phyloP scores from a whole-genome alignment of 1,140 invertebrate species.

The Drosophila insularis region DNA sequence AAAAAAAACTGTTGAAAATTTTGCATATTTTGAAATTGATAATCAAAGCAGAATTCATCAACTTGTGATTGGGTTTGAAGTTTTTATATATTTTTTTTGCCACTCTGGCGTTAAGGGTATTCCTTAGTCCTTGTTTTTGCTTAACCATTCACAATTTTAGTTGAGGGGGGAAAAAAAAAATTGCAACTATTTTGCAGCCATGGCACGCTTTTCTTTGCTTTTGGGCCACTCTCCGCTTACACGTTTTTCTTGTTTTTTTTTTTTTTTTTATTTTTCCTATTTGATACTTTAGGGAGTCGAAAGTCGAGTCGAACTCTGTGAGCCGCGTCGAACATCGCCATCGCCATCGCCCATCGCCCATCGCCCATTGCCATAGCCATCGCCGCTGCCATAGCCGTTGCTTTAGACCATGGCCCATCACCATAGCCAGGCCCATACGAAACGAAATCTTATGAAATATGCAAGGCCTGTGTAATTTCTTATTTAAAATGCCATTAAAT shows the following conservation, averaged over 20 bases:
- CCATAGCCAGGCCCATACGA: conserved; percentile 55
- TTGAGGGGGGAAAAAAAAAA: conserved; percentile 50
- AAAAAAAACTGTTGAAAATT: too few species aligned
- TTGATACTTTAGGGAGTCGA: conserved; percentile 75
- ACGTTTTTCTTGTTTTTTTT: neutral
- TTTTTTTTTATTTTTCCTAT: conserved; percentile 58
- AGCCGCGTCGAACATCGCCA: conserved; percentile 62
- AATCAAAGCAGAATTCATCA: too few species aligned
- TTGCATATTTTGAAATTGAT: too few species aligned
- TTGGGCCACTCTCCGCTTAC: conserved; percentile 48
- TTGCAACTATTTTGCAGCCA: conserved; percentile 70
- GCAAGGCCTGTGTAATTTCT: conserved; percentile 81
- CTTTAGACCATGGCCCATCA: conserved; percentile 20
- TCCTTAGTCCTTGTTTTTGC: neutral
- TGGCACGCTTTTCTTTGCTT: conserved; percentile 73
- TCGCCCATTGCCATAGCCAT: conserved; percentile 13
- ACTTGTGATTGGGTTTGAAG: too few species aligned
- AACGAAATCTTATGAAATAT: conserved; percentile 81
- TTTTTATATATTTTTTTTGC: neutral
- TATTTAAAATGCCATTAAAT: conserved; percentile 83
- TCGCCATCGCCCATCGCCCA: conserved; percentile 31
- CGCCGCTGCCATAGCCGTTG: conserved; percentile 3
- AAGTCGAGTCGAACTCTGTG: conserved; percentile 43
- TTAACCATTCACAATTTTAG: conserved; percentile 12
- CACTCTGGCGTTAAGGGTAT: conserved; percentile 1